Percentiles rank a stretch among this genome's conserved stretches.
Conservation (phyloP, 2,888 invertebrate genomes). For the Drosophila subquinaria region DNA sequence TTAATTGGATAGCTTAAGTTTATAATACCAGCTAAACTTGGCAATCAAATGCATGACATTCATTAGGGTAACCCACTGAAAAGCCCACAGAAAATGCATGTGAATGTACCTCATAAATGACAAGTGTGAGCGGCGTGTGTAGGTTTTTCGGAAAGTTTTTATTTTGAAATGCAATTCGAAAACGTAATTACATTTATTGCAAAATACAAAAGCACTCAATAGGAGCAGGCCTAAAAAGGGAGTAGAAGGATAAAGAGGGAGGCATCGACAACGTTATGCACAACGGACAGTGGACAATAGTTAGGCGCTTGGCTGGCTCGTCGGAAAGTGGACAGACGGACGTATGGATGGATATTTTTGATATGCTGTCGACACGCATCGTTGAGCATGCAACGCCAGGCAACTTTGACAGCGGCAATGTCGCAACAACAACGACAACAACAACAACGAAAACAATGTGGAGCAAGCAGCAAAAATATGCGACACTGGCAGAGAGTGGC, state of each 20-base stretch:
- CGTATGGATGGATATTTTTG: slow-evolving; percentile 62
- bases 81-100: neutral
- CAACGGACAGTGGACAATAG: slow-evolving; percentile 39
- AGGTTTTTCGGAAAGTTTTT: slow-evolving; percentile 30
- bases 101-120: neutral
- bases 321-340: slow-evolving; percentile 31
- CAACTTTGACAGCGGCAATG: slow-evolving; percentile 59
- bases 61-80: slow-evolving; percentile 9
- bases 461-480: slow-evolving; percentile 66
- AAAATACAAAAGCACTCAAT: slow-evolving; percentile 52
- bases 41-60: slow-evolving; percentile 9
- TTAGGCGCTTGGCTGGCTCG: slow-evolving; percentile 31
- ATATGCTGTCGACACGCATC: slow-evolving; percentile 81
- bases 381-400: slow-evolving; percentile 70
- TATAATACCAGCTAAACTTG: neutral
- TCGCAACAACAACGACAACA: slow-evolving; percentile 34
- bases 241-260: neutral
- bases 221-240: neutral
- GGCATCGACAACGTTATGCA: neutral
- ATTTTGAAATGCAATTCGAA: slow-evolving; percentile 55
- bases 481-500: slow-evolving; percentile 28
- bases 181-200: slow-evolving; percentile 77
- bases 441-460: slow-evolving; percentile 58
- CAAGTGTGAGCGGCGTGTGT: slow-evolving; percentile 30
- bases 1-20: neutral